Evolutionary conservation across 1,140 invertebrate species (phyloP), one percentile per base, ranked within the genome.

Genomic region (Drosophila navojoa): DNA sequence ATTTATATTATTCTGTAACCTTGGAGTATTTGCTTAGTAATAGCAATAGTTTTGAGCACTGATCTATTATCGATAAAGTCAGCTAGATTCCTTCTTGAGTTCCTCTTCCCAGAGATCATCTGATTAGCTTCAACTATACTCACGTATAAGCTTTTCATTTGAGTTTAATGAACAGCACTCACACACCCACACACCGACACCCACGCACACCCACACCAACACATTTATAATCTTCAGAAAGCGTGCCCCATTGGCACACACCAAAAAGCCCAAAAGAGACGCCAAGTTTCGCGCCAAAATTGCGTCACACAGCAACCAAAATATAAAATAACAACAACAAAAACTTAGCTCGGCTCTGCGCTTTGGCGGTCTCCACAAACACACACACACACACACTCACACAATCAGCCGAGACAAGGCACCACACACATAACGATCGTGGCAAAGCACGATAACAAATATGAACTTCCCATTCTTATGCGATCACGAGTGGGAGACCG

Each of bases 261-360:
- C 60, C 61, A 53, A 59, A 71, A 52, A 69, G 49, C 45, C 66
- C 73, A 71, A 62, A 76, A 74, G 60, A 42, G 84, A 87, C 84
- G 84, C 84, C 84, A 89, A 87, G 64, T 84, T 87, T 89, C 84
- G 84, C 84, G 84, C 84, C 84, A 87, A 87, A 87, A 84, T 75
- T 89, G 84, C 77, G 79, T 87, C 82, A 82, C 81, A 79, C 64
- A 67, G 47, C 57, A 29, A 52, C 40, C 62, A 80, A 53, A 52
- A 52, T 29, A 52, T 52, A 7, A 57, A 10, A 25, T 4, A 55
- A 40, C 32, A 32, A 40, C 13, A 19, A 47, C 49, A 67, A 72
- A 71, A 54, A 35, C 53, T 42, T 45, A 16, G 42, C 42, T 45
- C 16, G 42, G 6, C 42, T 45, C 15, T 45, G 72, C 68, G 53